These are phyloP conservation scores for Drosophila anceps DNA, from an alignment of 2,888 invertebrate genomes.

Conservation along the genomic window DNA sequence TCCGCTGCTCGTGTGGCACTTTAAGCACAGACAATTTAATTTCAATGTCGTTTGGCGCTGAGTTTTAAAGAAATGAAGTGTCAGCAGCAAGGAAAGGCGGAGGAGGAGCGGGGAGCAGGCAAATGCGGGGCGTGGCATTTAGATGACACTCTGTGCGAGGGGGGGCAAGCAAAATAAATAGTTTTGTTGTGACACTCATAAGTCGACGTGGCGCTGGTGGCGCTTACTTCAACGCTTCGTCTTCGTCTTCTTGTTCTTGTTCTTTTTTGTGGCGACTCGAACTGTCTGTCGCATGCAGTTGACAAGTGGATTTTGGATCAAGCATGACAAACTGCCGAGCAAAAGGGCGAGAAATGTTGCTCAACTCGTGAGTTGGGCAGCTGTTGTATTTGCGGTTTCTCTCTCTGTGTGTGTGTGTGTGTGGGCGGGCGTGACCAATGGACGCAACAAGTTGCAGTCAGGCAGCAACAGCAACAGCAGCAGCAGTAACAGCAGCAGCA, in stretches of 20 bases:
- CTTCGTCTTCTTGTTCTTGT: background rate
- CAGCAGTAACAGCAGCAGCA: background rate
- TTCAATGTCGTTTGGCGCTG: slow-evolving; percentile 69
- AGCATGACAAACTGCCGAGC: slow-evolving; percentile 32
- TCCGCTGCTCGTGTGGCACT: background rate
- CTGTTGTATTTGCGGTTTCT: slow-evolving; percentile 41
- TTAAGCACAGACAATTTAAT: slow-evolving; percentile 74
- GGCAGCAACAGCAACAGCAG: background rate
- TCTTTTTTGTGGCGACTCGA: slow-evolving; percentile 35
- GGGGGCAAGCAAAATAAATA: slow-evolving; percentile 60
- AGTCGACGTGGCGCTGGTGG: slow-evolving; percentile 53
- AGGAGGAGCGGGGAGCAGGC: too few relatives aligned
- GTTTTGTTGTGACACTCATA: slow-evolving; percentile 79
- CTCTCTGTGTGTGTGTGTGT: slow-evolving; percentile 12
- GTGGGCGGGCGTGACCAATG: slow-evolving; percentile 44
- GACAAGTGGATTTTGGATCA: slow-evolving; percentile 56
- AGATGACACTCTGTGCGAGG: slow-evolving; percentile 3
- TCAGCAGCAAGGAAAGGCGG: slow-evolving; percentile 10
- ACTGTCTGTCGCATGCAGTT: slow-evolving; percentile 39
- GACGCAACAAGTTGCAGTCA: slow-evolving; percentile 54
- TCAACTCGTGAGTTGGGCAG: slow-evolving; percentile 53
- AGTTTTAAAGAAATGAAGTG: slow-evolving; percentile 55
- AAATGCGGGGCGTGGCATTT: slow-evolving; percentile 2
- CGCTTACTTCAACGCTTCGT: slow-evolving; percentile 45
- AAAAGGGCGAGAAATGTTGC: slow-evolving; percentile 20